Conservation (phyloP, 2,113 vertebrate genomes). For the Anolis sagrei region DNA sequence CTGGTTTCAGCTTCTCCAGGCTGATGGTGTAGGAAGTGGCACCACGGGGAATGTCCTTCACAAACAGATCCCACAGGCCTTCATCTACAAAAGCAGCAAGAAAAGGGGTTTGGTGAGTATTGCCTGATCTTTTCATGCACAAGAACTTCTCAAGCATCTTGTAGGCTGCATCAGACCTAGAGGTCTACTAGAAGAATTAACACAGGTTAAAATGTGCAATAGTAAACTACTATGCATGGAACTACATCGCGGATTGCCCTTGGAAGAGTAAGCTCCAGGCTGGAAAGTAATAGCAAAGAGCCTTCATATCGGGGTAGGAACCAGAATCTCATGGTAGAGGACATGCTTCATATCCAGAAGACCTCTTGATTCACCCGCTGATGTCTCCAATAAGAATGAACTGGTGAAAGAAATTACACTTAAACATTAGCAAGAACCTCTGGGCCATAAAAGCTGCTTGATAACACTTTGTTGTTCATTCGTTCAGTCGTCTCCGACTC, state of each 20-base stretch:
- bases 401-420: neutral
- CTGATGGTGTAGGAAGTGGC: conserved; percentile 86
- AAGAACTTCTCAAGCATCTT: neutral
- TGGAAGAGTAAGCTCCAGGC: neutral
- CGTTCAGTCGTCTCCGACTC: too few species aligned
- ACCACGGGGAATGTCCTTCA: conserved; percentile 84
- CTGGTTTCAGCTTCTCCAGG: conserved; percentile 87
- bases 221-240: neutral
- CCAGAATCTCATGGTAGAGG: neutral
- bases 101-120: neutral
- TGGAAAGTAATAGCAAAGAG: neutral
- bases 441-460: neutral
- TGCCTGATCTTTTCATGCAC: neutral
- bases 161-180: neutral
- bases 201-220: neutral
- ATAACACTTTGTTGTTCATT: too few species aligned
- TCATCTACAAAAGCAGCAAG: conserved; percentile 81
- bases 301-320: neutral
- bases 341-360: neutral
- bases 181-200: neutral
- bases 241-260: neutral
- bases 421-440: too few species aligned
- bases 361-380: too few species aligned
- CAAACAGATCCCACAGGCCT: conserved; percentile 94
- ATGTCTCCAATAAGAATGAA: neutral